These are phyloP conservation scores for Chauna torquata DNA, from an alignment of 2,113 vertebrate genomes.

Conservation along the genomic window DNA sequence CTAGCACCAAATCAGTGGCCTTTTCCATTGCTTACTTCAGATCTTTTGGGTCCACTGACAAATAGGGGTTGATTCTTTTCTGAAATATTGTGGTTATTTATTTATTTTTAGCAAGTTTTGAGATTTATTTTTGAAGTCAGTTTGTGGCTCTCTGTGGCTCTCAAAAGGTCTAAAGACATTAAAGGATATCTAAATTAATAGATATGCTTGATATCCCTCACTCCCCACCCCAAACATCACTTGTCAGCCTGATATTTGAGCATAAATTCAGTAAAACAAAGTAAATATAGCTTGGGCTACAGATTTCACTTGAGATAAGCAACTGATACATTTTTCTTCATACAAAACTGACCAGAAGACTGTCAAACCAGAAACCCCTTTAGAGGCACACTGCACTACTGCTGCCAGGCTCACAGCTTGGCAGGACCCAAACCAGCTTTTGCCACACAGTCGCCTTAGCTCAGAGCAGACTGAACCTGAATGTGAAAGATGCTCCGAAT, in stretches of 20 bases:
- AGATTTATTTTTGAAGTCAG: background rate
- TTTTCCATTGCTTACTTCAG: background rate
- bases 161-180: background rate
- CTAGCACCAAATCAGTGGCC: background rate
- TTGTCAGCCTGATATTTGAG: background rate
- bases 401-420: background rate
- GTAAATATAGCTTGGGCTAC: background rate
- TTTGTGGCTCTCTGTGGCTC: background rate
- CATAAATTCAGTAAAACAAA: background rate
- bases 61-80: background rate
- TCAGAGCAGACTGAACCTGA: fast-evolving
- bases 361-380: no score
- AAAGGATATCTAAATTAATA: background rate
- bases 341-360: no score
- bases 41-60: background rate
- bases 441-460: background rate
- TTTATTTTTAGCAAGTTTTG: background rate
- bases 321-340: no score
- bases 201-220: background rate
- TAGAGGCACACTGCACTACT: no score
- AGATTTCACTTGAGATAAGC: background rate
- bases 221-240: background rate
- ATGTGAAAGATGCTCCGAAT: background rate
- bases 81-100: background rate
- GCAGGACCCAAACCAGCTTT: background rate